Evolutionary conservation across 2,888 invertebrate genomes (phyloP), one percentile per base, ranked within the genome.

Genomic region (Chaetogeoica ovagalla): DNA sequence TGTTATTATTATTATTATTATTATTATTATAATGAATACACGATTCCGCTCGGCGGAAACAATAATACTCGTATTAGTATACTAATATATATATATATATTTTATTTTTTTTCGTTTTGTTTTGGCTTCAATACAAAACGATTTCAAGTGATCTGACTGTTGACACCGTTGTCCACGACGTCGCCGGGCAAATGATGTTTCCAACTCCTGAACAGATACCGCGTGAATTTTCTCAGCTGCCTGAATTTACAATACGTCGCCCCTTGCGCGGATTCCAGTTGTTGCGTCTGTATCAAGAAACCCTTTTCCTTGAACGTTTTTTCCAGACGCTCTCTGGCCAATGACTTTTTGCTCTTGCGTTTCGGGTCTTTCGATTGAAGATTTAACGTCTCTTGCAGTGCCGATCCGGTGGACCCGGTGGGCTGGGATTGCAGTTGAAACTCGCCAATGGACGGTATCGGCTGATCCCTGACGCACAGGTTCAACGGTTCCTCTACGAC

Each of bases 231-330:
- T 83, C 95, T 89, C 43, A 96, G 87, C 85, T 96, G 96, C 69
- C 96, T 87, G 85, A 96, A 96, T 86, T 96, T 96, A 86, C 96
- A 96, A 85, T 96, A 96, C 0, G 96, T 96, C 0, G 96, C 95
- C 0, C 96, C 96, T 85, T 96, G 96, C 0, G 96, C 95, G 0
- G 95, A 95, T 85, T 96, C 95, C 73, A 96, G 87, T 85, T 96
- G 96, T 86, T 96, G 96, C 0, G 96, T 96, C 86, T 96, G 96
- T 81, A 96, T 96, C 70, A 96, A 88, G 86, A 96, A 96, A 0
- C 96, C 96, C 85, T 95, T 95, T 85, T 96, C 96, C 84, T 94
- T 94, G 85, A 96, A 96, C 0, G 95, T 95, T 86, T 95, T 94
- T 86, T 96, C 96, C 11, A 96, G 87, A 85, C 95, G 95, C 85